Conservation (phyloP, 1,140 invertebrate species). For the Batillaria attramentaria region DNA sequence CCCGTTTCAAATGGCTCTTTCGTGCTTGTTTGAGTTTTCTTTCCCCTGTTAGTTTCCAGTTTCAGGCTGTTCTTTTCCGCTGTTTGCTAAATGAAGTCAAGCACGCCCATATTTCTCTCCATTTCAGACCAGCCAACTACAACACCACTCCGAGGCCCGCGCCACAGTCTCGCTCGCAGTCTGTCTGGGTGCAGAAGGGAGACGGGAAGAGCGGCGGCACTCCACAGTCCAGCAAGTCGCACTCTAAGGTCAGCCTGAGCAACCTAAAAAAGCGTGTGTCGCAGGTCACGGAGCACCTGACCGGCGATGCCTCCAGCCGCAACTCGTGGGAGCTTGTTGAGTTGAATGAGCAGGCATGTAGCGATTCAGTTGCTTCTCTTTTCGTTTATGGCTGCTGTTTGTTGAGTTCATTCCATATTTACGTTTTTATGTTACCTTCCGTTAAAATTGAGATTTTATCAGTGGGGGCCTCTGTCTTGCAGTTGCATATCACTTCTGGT, state of each 20-base stretch:
- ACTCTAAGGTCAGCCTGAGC: slow-evolving; percentile 50
- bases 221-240: slow-evolving; percentile 38
- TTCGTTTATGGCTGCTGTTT: slow-evolving; percentile 34
- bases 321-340: slow-evolving; percentile 62
- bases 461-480: no score
- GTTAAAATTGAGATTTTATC: no score
- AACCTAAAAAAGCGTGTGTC: slow-evolving; percentile 58
- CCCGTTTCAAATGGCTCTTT: no score
- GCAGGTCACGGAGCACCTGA: slow-evolving; percentile 52
- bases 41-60: no score
- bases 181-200: slow-evolving; percentile 59
- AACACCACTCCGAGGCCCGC: slow-evolving; percentile 22
- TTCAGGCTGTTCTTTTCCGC: no score
- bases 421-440: not conserved
- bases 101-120: no score
- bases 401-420: slow-evolving; percentile 7
- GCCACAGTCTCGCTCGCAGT: slow-evolving; percentile 48
- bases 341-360: slow-evolving; percentile 64
- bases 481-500: not conserved
- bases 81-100: no score
- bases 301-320: slow-evolving; percentile 50
- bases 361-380: slow-evolving; percentile 29
- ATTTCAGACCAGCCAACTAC: slow-evolving; percentile 28
- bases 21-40: no score
- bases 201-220: slow-evolving; percentile 16